Conservation (phyloP, 2,113 vertebrate species). For the Leucoraja erinaceus region DNA sequence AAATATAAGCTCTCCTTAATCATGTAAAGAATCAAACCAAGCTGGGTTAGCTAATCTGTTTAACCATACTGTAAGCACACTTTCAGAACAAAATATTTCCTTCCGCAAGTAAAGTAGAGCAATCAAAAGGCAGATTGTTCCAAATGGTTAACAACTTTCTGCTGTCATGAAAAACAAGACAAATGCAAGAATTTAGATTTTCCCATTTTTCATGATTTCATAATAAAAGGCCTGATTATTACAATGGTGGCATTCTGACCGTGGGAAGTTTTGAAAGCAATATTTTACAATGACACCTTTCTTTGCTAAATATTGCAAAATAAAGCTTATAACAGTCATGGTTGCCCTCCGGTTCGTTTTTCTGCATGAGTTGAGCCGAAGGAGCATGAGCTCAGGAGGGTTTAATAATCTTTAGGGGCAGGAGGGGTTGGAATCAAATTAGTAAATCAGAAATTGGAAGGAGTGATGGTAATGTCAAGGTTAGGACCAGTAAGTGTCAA, state of each 20-base stretch:
- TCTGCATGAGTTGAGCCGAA: no score
- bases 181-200: neutral
- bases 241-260: neutral
- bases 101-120: neutral
- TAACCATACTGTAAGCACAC: neutral
- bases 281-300: neutral
- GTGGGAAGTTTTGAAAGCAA: neutral
- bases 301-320: neutral
- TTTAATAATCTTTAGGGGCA: no score
- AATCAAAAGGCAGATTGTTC: neutral
- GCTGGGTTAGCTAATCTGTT: neutral
- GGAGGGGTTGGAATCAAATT: no score
- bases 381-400: no score
- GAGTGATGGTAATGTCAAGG: no score
- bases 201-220: neutral
- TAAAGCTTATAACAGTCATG: neutral
- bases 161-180: neutral
- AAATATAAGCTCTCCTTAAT: neutral
- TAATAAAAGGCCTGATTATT: neutral
- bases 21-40: neutral
- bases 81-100: neutral
- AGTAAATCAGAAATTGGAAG: no score
- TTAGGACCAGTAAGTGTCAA: no score
- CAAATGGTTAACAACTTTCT: neutral
- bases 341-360: neutral